Base-by-base conservation (phyloP, 1,140 invertebrate genomes). In the Nixonia krombeini region DNA sequence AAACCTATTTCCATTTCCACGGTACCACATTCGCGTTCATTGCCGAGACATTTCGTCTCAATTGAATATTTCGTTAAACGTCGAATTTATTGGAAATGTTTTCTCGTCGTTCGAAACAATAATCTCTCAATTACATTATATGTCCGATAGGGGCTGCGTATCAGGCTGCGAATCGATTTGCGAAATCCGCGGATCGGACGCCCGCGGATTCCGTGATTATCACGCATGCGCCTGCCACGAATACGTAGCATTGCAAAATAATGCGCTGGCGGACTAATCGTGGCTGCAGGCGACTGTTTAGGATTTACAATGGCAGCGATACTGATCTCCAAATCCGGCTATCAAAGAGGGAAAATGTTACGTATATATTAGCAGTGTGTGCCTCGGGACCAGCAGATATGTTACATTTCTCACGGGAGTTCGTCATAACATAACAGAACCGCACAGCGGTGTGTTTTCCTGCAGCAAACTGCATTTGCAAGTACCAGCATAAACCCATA, bases 61-160 rank as follows among this genome's bases (percentile, higher is more conserved):
- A 42, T 44, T 52, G 38, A 42, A 42, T 42, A 52, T 42, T 52
- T 52, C 15, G 37, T 29, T 12, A 42, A 52, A 40, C 26, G 35
- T 9, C 13, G 28, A 37, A 44, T 29, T 56, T 29, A 45, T 33
- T 23, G 42, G 16, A 35, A 37, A 29, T 46, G 28, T 26, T 12
- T 25, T 38, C 21, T 41, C 12, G 26, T 42, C 16, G 26, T 13
- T 52, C 38, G 23, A 38, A 35, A 23, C 42, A 46, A 44, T 55
- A 55, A 55, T 55, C 52, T 45, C 51, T 21, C 52, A 55, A 55
- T 55, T 46, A 47, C 42, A 18, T 40, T 57, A 23, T n/a, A n/a
- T 21, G 37, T 47, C 18, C 25, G 21, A 46, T 57, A 47, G 25
- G 44, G 16, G 21, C 25, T n/a, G 42, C 26, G 16, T 29, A 33